These are phyloP conservation scores for Phacellophora camtschatica DNA, from an alignment of 30 jellyfish, hydroid and myxozoan species.

Conservation along the genomic window DNA sequence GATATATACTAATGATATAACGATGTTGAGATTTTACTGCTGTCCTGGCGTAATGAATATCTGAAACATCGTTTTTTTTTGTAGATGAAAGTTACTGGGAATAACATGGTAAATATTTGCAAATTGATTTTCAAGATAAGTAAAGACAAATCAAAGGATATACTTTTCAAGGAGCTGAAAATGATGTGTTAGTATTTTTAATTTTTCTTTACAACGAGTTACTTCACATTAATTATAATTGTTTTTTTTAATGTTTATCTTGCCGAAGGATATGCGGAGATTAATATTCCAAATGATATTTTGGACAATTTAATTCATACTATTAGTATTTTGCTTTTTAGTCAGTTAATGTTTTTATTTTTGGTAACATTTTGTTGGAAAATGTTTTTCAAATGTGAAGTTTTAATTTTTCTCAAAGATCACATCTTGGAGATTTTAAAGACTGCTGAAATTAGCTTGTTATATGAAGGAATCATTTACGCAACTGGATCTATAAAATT, in stretches of 20 bases:
- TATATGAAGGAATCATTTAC: constrained; percentile 49
- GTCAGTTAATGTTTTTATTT: no score
- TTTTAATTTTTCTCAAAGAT: constrained; percentile 6
- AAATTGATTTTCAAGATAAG: constrained; percentile 68
- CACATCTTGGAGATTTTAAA: constrained; percentile 23
- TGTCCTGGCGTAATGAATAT: no score
- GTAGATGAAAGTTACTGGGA: constrained; percentile 49
- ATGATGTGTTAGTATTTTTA: constrained; percentile 63
- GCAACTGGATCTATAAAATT: constrained; percentile 62
- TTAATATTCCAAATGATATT: no score
- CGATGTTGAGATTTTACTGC: no score
- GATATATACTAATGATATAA: no score
- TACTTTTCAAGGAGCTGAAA: constrained; percentile 47
- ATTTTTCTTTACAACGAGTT: no score
- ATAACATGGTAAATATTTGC: constrained; percentile 49
- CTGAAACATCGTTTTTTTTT: background rate
- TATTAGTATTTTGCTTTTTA: no score
- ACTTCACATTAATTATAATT: no score
- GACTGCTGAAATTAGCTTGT: constrained; percentile 7
- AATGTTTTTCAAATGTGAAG: no score
- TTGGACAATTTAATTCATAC: no score
- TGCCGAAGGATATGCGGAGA: no score
- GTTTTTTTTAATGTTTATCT: no score
- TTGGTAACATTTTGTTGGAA: background rate
- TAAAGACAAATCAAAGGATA: constrained; percentile 60